These are phyloP conservation scores for Panagrolaimus sp. DNA, from an alignment of 1,140 invertebrate genomes.

Conservation along the genomic window DNA sequence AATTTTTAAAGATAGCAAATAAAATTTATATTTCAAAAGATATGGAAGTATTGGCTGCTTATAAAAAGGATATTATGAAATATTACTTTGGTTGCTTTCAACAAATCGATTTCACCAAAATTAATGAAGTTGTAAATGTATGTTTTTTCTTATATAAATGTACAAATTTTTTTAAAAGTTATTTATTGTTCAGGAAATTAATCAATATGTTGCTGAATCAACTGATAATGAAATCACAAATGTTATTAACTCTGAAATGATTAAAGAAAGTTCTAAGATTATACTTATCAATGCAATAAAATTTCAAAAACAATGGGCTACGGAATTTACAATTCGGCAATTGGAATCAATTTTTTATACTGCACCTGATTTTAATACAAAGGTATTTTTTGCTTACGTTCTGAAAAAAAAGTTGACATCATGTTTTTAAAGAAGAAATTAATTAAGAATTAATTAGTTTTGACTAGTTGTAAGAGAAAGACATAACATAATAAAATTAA, in stretches of 20 bases:
- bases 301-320: slow-evolving; percentile 35
- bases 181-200: slow-evolving; percentile 20
- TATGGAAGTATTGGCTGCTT: slow-evolving; percentile 11
- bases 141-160: no score
- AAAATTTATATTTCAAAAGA: slow-evolving; percentile 13
- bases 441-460: no score
- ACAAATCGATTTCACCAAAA: slow-evolving; percentile 13
- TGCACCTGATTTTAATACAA: slow-evolving; percentile 9
- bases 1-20: slow-evolving; percentile 21
- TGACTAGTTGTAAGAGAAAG: no score
- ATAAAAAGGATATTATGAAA: slow-evolving; percentile 9
- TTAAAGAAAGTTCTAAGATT: slow-evolving; percentile 22
- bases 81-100: slow-evolving; percentile 22
- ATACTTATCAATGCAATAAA: slow-evolving; percentile 40
- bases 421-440: no score
- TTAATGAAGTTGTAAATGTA: not conserved
- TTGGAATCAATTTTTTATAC: slow-evolving; percentile 26
- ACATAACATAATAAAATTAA: no score
- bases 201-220: slow-evolving; percentile 32
- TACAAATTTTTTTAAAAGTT: no score
- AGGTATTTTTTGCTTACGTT: no score
- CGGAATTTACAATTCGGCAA: slow-evolving; percentile 22
- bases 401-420: no score
- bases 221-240: slow-evolving; percentile 34
- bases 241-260: slow-evolving; percentile 18